phyloP scores from a whole-genome alignment of 2,113 vertebrate species.

The Phylloscopus trochilus region DNA sequence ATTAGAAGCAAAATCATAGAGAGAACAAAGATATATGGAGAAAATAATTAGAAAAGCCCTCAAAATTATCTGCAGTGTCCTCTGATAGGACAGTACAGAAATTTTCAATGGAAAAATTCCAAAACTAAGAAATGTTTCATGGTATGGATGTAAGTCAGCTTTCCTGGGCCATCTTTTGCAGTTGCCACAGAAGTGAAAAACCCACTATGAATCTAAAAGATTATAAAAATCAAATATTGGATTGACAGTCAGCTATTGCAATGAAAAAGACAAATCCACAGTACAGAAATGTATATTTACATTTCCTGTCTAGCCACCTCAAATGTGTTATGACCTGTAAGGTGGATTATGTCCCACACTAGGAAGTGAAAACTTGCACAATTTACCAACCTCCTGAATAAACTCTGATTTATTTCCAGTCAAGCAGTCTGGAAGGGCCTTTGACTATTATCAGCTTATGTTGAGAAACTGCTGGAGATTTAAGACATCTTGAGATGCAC shows the following conservation, averaged over 20 bases:
- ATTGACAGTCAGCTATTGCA: not conserved
- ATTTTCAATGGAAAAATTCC: not conserved
- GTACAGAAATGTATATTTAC: not conserved
- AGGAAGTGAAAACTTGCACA: not conserved
- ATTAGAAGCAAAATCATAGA: not conserved
- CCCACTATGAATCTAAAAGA: not conserved
- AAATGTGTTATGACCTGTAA: not conserved
- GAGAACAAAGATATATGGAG: not conserved
- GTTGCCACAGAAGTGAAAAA: not conserved
- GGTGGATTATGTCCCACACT: not conserved
- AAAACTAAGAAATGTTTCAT: not conserved
- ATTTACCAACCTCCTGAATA: not conserved
- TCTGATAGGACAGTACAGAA: not conserved
- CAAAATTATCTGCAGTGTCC: not conserved
- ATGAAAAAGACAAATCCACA: not conserved
- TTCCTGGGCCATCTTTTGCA: not conserved
- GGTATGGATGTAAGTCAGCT: not conserved
- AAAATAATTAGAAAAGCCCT: not conserved
- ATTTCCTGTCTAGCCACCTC: not conserved
- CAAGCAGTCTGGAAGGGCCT: not conserved
- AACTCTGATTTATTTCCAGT: fast-evolving
- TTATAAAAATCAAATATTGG: not conserved
- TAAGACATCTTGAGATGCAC: not conserved
- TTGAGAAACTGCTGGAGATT: not conserved
- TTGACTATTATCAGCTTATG: not conserved